Evolutionary conservation across 1,140 invertebrate genomes (phyloP).

Genomic region (Gryon sp.): DNA sequence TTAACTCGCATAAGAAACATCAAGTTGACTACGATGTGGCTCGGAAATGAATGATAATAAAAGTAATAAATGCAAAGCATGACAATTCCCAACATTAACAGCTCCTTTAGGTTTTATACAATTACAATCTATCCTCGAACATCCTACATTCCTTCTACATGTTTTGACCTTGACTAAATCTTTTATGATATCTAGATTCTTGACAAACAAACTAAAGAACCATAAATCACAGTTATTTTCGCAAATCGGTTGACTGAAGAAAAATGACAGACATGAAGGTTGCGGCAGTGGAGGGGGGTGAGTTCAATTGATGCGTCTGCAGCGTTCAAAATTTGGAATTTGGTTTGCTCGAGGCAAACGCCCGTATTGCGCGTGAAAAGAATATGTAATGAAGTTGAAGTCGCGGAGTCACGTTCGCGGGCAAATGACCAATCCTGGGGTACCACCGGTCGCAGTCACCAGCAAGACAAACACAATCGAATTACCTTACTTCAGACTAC

Average conservation of each 20-base stretch:
- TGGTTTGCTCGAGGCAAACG: slow-evolving; percentile 14
- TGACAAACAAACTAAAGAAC: too few relatives aligned
- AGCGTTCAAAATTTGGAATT: slow-evolving; percentile 15
- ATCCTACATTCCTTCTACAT: slow-evolving; percentile 2
- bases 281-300: too few relatives aligned
- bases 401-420: slow-evolving; percentile 60
- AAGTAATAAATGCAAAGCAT: too few relatives aligned
- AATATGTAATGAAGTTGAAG: slow-evolving; percentile 32
- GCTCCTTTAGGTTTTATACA: too few relatives aligned
- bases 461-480: slow-evolving; percentile 33
- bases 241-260: slow-evolving; percentile 66
- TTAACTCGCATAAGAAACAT: too few relatives aligned
- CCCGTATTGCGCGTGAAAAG: slow-evolving; percentile 23
- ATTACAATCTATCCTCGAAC: too few relatives aligned
- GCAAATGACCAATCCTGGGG: slow-evolving; percentile 55
- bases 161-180: slow-evolving; percentile 16
- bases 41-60: too few relatives aligned
- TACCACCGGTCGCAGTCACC: not conserved
- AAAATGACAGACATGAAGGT: too few relatives aligned
- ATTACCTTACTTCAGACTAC: slow-evolving; percentile 6
- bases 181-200: too few relatives aligned
- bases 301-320: slow-evolving; percentile 6
- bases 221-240: slow-evolving; percentile 71
- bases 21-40: too few relatives aligned
- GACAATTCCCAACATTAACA: too few relatives aligned